These are phyloP conservation scores for Lasaia peninsularis DNA, from an alignment of 1,140 invertebrate genomes.

Conservation along the genomic window DNA sequence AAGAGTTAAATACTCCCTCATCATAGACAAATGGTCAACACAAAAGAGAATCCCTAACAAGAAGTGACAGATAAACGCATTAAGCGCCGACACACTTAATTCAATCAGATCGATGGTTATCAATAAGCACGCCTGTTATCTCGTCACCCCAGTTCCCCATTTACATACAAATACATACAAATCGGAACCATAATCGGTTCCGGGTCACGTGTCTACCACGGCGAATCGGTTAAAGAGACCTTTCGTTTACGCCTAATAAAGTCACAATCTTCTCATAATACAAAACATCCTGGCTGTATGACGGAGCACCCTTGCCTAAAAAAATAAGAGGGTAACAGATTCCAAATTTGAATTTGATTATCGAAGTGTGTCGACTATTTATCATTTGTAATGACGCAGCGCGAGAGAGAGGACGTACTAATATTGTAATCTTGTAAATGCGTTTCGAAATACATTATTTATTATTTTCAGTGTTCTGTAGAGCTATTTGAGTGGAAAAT, in stretches of 20 bases:
- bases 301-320: slow-evolving; percentile 39
- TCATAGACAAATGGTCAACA: neutral
- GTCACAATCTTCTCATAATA: slow-evolving; percentile 71
- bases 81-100: slow-evolving; percentile 60
- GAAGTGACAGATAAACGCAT: slow-evolving; percentile 30
- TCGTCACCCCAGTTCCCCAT: slow-evolving; percentile 55
- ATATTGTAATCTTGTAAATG: slow-evolving; percentile 75
- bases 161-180: slow-evolving; percentile 74
- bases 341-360: slow-evolving; percentile 78
- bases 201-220: slow-evolving; percentile 70
- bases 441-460: slow-evolving; percentile 66
- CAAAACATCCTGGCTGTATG: slow-evolving; percentile 49
- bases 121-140: slow-evolving; percentile 57
- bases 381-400: slow-evolving; percentile 71
- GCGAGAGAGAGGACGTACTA: slow-evolving; percentile 54
- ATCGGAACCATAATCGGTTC: slow-evolving; percentile 69
- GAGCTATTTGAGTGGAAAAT: slow-evolving; percentile 64
- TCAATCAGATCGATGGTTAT: slow-evolving; percentile 64
- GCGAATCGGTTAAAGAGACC: slow-evolving; percentile 65
- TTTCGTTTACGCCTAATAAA: slow-evolving; percentile 73
- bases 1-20: no score
- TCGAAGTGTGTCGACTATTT: slow-evolving; percentile 73
- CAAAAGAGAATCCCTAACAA: slow-evolving; percentile 21
- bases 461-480: slow-evolving; percentile 47
- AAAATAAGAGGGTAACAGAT: slow-evolving; percentile 69